These are phyloP conservation scores for Oncopeltus fasciatus DNA, from an alignment of 1,140 invertebrate species.

Conservation along the genomic window DNA sequence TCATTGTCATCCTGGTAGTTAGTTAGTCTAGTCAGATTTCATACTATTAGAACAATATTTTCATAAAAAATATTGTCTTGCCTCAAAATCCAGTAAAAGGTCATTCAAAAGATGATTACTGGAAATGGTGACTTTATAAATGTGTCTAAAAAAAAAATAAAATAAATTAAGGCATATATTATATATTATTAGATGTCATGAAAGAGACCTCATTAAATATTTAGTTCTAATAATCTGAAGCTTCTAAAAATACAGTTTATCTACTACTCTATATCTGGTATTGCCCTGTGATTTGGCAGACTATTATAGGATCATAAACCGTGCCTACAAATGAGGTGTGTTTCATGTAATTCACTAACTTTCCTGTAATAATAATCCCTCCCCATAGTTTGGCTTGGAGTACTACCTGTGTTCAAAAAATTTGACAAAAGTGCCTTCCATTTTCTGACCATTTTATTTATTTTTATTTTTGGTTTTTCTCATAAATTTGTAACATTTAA, in stretches of 20 bases:
- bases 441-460: slow-evolving; percentile 23
- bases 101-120: no score
- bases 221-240: slow-evolving; percentile 2
- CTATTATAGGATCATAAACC: slow-evolving; percentile 9
- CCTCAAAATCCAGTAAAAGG: not conserved
- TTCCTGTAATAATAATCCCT: not conserved
- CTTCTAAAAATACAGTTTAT: not conserved
- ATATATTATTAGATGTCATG: no score
- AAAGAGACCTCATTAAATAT: slow-evolving; percentile 2
- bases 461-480: not conserved
- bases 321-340: slow-evolving; percentile 19
- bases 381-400: slow-evolving; percentile 10
- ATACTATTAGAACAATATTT: slow-evolving; percentile 9
- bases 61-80: slow-evolving; percentile 8
- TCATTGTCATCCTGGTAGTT: slow-evolving; percentile 7
- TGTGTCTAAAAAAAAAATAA: no score
- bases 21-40: slow-evolving; percentile 9
- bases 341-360: slow-evolving; percentile 12
- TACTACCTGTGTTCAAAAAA: slow-evolving; percentile 19
- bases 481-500: not conserved
- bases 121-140: no score
- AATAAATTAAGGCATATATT: no score
- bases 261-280: slow-evolving; percentile 3
- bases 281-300: slow-evolving; percentile 1
- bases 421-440: slow-evolving; percentile 22